These are phyloP conservation scores for Belonocnema kinseyi DNA, from an alignment of 1,140 invertebrate genomes.

Conservation along the genomic window DNA sequence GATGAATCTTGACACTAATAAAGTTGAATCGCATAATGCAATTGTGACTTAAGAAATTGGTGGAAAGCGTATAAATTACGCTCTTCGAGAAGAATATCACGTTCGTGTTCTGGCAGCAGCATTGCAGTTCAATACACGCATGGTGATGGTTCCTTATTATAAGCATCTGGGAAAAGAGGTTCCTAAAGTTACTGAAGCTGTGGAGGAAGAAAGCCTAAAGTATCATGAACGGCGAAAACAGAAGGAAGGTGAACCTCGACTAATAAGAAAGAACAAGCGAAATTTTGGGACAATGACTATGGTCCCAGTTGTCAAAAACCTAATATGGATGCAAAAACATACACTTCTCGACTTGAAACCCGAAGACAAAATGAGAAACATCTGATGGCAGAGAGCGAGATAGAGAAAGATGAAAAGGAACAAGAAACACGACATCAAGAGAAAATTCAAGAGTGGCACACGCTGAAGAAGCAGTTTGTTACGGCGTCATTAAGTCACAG, in stretches of 20 bases:
- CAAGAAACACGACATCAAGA: not conserved
- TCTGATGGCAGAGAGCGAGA: no score
- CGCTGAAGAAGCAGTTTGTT: not conserved
- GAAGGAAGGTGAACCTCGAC: not conserved
- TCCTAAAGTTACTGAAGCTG: not conserved
- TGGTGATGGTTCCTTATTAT: not conserved
- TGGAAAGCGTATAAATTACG: not conserved
- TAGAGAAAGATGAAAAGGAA: no score
- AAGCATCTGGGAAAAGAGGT: not conserved
- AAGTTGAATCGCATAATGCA: not conserved
- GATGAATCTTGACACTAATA: not conserved
- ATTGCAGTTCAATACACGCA: not conserved
- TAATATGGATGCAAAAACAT: not conserved
- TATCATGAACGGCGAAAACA: not conserved
- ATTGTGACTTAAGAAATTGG: constrained; percentile 8
- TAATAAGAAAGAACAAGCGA: not conserved
- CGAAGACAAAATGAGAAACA: no score
- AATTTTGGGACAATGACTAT: not conserved
- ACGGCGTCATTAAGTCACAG: not conserved
- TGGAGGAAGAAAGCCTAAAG: not conserved
- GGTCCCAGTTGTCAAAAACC: not conserved
- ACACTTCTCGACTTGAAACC: not conserved
- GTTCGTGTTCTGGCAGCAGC: not conserved
- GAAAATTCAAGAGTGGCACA: not conserved
- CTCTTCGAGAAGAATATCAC: not conserved